Percentiles rank a stretch among this genome's conserved stretches.
Conservation (phyloP, 2,797 vertebrate species). For the Lacerta bilineata region DNA sequence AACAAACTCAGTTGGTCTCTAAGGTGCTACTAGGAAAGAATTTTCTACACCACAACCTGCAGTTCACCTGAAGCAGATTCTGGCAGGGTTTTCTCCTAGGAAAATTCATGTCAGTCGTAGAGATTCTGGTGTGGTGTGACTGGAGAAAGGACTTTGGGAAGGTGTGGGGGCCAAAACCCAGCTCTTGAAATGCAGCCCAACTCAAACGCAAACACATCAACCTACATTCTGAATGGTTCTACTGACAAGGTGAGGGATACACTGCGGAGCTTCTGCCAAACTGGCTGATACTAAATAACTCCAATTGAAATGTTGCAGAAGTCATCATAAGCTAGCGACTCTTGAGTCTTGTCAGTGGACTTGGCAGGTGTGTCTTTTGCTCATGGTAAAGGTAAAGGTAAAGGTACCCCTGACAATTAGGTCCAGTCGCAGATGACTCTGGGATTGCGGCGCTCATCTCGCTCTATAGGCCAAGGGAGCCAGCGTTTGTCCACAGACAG, state of each 20-base stretch:
- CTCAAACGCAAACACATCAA: constrained; percentile 34
- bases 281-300: not conserved
- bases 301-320: constrained; percentile 1
- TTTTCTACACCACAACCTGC: not conserved
- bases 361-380: not conserved
- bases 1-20: too few species aligned
- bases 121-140: not conserved
- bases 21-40: too few species aligned
- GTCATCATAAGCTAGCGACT: not conserved
- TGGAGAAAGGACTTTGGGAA: constrained; percentile 29
- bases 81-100: not conserved
- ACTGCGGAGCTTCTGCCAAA: not conserved
- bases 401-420: too few species aligned
- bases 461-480: too few species aligned
- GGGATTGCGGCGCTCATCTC: too few species aligned
- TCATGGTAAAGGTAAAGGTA: not conserved
- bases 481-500: too few species aligned
- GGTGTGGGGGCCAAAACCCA: not conserved
- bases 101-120: not conserved
- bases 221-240: not conserved
- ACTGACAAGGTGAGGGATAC: constrained; percentile 37
- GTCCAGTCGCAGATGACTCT: too few species aligned
- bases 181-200: not conserved
- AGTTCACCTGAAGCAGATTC: not conserved
- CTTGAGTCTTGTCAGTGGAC: not conserved